Evolutionary conservation across 2,797 vertebrate genomes (phyloP).

Genomic region (Poecilia picta): DNA sequence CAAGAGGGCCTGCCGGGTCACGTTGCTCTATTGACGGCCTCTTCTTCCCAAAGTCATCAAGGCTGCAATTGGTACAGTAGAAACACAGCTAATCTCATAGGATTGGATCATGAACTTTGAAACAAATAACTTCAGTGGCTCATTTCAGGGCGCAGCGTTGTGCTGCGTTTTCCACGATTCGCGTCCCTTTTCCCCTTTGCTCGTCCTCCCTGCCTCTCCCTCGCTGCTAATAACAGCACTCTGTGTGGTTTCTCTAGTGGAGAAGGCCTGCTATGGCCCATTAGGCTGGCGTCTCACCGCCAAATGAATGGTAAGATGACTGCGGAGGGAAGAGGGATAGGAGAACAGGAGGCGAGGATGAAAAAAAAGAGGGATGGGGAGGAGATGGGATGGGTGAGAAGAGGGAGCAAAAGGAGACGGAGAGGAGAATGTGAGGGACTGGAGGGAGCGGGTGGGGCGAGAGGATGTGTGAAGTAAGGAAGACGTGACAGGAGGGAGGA

Average conservation of each 20-base stretch:
- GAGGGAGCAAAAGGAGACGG: conserved; percentile 18
- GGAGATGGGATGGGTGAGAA: conserved; percentile 29
- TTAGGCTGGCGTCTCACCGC: conserved; percentile 74
- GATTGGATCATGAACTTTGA: conserved; percentile 17
- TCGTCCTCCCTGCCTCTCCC: conserved; percentile 30
- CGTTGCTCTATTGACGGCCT: conserved; percentile 24
- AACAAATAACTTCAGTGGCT: conserved; percentile 29
- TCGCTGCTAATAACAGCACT: conserved; percentile 71
- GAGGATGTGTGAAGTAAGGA: conserved; percentile 33
- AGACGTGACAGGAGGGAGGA: conserved; percentile 30
- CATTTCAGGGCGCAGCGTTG: conserved; percentile 11
- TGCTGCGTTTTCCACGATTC: conserved; percentile 26
- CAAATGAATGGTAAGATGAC: conserved; percentile 75
- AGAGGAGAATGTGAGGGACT: conserved; percentile 29
- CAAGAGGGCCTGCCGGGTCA: conserved; percentile 31
- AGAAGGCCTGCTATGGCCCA: conserved; percentile 75
- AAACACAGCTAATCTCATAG: conserved; percentile 9
- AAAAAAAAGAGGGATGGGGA: conserved; percentile 5
- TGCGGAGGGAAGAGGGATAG: conserved; percentile 60
- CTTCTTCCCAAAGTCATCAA: conserved; percentile 12
- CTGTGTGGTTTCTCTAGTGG: conserved; percentile 66
- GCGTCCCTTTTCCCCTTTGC: conserved; percentile 12
- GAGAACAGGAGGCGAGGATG: conserved; percentile 25
- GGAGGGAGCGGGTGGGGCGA: conserved; percentile 23
- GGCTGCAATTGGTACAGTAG: conserved; percentile 1